Conservation (phyloP, 2,113 vertebrate species). For the Myocastor coypus region DNA sequence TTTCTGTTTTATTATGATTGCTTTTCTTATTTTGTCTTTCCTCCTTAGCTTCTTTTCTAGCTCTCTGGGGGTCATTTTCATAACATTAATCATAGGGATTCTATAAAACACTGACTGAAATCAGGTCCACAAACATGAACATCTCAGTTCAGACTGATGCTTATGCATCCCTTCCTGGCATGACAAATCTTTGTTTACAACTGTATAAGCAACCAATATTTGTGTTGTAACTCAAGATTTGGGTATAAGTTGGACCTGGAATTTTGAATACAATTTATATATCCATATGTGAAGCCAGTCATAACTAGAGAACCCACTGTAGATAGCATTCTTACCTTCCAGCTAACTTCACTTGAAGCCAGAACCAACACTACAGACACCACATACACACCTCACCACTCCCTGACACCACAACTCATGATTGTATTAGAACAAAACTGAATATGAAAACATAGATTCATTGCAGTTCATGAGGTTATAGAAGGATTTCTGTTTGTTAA, state of each 20-base stretch:
- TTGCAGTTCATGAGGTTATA: background rate
- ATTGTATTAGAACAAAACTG: background rate
- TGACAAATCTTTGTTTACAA: background rate
- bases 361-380: background rate
- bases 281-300: background rate
- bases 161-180: background rate
- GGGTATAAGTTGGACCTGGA: background rate
- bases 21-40: background rate
- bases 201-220: background rate
- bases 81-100: background rate
- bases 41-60: background rate
- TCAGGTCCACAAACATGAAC: background rate
- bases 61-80: background rate
- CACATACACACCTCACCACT: background rate
- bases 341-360: background rate
- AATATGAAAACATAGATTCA: background rate
- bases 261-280: background rate
- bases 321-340: background rate
- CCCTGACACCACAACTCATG: background rate
- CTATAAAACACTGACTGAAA: background rate
- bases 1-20: background rate
- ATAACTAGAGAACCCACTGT: background rate
- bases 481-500: background rate
- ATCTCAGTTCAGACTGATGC: background rate
- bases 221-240: background rate